A percentile compares a stretch with the other conserved stretches of the same genome.
These are phyloP conservation scores for Neodon shergylaensis DNA, from an alignment of 2,113 vertebrate species.

Conservation along the genomic window DNA sequence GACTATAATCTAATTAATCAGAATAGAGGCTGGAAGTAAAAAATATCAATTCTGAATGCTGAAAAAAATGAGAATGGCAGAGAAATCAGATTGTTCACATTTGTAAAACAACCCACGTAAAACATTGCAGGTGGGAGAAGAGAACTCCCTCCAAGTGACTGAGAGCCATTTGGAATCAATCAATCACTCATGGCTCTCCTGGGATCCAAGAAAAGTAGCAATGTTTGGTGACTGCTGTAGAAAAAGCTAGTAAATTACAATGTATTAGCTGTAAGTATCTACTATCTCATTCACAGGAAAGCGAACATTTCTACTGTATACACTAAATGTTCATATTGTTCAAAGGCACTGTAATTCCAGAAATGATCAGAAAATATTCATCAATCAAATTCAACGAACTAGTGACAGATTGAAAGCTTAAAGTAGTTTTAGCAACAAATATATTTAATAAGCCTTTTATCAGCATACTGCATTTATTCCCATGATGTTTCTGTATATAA, in stretches of 20 bases:
- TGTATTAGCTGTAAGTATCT: constrained; percentile 10
- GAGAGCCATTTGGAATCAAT: constrained; percentile 29
- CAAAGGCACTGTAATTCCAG: neutral
- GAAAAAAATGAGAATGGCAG: constrained; percentile 26
- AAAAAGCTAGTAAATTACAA: constrained; percentile 57
- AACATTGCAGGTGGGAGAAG: neutral
- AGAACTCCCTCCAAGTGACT: constrained; percentile 50
- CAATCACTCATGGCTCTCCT: constrained; percentile 9
- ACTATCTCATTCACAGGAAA: constrained; percentile 36
- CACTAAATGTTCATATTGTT: constrained; percentile 54
- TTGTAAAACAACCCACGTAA: constrained; percentile 34
- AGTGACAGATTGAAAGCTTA: neutral
- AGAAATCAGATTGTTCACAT: constrained; percentile 27
- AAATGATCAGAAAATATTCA: constrained; percentile 58
- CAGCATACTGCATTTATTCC: neutral
- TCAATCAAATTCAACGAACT: constrained; percentile 14
- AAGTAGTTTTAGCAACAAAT: neutral
- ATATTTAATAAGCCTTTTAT: constrained; percentile 34
- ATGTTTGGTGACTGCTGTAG: constrained; percentile 60
- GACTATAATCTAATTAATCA: neutral
- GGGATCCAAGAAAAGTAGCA: constrained; percentile 54
- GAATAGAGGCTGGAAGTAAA: neutral
- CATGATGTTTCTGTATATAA: neutral
- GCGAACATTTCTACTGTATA: constrained; percentile 28
- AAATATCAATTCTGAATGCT: neutral